phyloP scores from a whole-genome alignment of 2,797 vertebrate species.

The Coreius guichenoti region DNA sequence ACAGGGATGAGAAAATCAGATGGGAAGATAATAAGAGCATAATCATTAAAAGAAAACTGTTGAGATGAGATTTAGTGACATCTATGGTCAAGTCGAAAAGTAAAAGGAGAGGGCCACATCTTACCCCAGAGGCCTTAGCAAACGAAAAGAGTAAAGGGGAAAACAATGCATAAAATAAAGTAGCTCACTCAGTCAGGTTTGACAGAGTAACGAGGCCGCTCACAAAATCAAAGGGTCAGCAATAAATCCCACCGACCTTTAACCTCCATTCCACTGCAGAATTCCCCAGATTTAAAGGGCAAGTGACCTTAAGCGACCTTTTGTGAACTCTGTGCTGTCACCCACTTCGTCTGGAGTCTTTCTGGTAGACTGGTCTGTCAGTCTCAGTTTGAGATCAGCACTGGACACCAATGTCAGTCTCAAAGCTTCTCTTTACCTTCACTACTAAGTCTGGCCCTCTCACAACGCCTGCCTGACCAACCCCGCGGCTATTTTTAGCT shows the following conservation, averaged over 20 bases:
- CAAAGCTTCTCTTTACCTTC: slow-evolving; percentile 28
- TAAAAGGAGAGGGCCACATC: not conserved
- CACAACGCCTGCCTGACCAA: slow-evolving; percentile 51
- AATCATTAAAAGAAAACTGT: not conserved
- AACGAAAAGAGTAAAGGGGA: not conserved
- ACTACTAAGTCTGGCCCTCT: slow-evolving; percentile 28
- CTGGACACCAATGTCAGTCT: slow-evolving; percentile 35
- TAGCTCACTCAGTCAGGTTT: slow-evolving; percentile 10
- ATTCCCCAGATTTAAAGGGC: slow-evolving; percentile 34
- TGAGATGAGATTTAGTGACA: not conserved
- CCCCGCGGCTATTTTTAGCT: slow-evolving; percentile 74
- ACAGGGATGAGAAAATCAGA: not conserved
- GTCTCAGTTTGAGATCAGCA: slow-evolving; percentile 24
- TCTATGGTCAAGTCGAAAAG: not conserved
- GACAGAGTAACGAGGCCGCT: not conserved
- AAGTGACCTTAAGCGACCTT: not conserved
- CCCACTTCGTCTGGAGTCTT: not conserved
- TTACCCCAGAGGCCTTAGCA: not conserved
- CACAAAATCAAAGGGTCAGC: slow-evolving; percentile 20
- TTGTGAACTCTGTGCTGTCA: not conserved
- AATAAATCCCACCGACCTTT: slow-evolving; percentile 5
- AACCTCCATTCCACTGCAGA: slow-evolving; percentile 7
- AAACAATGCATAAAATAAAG: not conserved
- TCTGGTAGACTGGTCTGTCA: slow-evolving; percentile 35
- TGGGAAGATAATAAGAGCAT: not conserved